Evolutionary conservation across 2,797 vertebrate species (phyloP).

Genomic region (Dendrocincla fuliginosa): DNA sequence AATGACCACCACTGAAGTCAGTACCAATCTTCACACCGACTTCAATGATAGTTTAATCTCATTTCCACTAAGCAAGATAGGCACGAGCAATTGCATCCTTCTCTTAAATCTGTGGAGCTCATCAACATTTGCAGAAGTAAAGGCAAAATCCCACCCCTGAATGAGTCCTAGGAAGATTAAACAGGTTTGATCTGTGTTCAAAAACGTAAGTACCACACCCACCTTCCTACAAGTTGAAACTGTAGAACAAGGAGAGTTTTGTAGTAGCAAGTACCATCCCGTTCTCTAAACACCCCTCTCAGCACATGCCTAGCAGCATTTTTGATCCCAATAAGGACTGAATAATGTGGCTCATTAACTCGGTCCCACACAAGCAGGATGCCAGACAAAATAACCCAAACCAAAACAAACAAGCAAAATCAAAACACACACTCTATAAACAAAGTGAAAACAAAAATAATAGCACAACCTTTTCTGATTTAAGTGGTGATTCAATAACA

Average conservation of each 20-base stretch:
- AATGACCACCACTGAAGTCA: neutral
- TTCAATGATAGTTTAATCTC: conserved; percentile 25
- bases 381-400: neutral
- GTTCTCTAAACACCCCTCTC: neutral
- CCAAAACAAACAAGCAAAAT: neutral
- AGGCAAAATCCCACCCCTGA: neutral
- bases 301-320: neutral
- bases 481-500: neutral
- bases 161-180: neutral
- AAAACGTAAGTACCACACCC: neutral
- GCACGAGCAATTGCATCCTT: conserved; percentile 17
- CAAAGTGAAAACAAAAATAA: neutral
- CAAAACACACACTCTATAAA: neutral
- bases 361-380: neutral
- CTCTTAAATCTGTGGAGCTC: conserved; percentile 20
- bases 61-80: conserved; percentile 13
- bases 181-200: neutral
- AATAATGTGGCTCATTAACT: neutral
- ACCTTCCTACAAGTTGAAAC: neutral
- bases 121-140: conserved; percentile 20
- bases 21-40: neutral
- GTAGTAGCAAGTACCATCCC: neutral
- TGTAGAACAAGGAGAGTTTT: neutral
- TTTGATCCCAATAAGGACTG: neutral
- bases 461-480: neutral